Conservation (phyloP, 2,888 invertebrate species). For the Muscina levida region DNA sequence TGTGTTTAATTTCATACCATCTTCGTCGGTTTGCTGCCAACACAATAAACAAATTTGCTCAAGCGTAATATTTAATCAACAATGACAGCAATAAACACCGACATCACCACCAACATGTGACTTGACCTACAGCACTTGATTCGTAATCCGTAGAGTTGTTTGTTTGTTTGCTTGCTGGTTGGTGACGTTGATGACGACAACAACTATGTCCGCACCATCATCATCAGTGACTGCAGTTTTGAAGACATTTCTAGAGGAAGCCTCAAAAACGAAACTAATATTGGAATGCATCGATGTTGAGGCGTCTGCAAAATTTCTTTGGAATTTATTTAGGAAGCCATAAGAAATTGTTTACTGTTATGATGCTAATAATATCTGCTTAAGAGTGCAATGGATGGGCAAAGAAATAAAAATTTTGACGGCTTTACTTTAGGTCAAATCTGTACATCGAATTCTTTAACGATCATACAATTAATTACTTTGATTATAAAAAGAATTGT, state of each 20-base stretch:
- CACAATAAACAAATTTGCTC: constrained; percentile 55
- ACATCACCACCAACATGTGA: constrained; percentile 5
- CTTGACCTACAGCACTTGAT: constrained; percentile 61
- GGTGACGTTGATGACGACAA: constrained; percentile 17
- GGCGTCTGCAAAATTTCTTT: constrained; percentile 49
- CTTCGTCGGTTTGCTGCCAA: constrained; percentile 49
- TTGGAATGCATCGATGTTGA: constrained; percentile 31
- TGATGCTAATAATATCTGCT: constrained; percentile 1
- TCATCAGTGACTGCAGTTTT: neutral
- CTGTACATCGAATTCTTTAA: too few species aligned
- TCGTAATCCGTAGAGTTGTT: neutral
- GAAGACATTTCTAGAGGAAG: constrained; percentile 22
- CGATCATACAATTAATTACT: too few species aligned
- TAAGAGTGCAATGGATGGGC: constrained; percentile 3
- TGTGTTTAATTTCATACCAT: constrained; percentile 19
- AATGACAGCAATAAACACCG: constrained; percentile 18
- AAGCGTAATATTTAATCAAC: constrained; percentile 53
- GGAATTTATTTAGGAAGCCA: constrained; percentile 52
- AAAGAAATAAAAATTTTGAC: too few species aligned
- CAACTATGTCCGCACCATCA: neutral
- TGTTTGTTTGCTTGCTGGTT: too few species aligned
- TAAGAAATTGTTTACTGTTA: constrained; percentile 46
- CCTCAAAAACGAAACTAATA: constrained; percentile 20
- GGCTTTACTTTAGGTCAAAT: neutral
- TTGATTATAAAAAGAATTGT: too few species aligned